Conservation (phyloP, 1,140 invertebrate genomes). For the Kradibia gibbosae region DNA sequence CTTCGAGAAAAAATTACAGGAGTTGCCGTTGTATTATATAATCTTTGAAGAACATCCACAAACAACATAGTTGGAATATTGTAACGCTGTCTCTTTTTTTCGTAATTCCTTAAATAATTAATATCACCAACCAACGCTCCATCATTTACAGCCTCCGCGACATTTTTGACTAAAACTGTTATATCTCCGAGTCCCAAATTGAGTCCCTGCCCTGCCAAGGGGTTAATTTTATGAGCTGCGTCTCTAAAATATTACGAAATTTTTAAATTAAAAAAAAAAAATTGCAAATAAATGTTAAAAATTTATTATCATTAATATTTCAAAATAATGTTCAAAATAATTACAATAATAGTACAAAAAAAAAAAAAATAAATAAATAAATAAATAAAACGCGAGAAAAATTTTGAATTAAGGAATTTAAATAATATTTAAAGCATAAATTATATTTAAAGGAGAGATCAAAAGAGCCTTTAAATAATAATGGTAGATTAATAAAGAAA, state of each 20-base stretch:
- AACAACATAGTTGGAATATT: constrained; percentile 91
- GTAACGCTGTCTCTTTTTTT: constrained; percentile 86
- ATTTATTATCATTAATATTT: no score
- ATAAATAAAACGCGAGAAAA: no score
- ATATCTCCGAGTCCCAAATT: constrained; percentile 98
- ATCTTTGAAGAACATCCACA: constrained; percentile 88
- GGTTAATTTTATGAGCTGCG: constrained; percentile 96
- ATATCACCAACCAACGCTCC: constrained; percentile 79
- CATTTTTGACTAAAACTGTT: constrained; percentile 77
- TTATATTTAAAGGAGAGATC: no score
- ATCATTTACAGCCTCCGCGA: constrained; percentile 80
- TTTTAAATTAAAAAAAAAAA: no score
- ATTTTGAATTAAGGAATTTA: no score
- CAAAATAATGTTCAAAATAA: no score
- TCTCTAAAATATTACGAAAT: constrained; percentile 77
- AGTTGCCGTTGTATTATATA: constrained; percentile 85
- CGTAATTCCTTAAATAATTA: constrained; percentile 86
- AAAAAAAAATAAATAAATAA: no score
- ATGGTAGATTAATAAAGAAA: no score
- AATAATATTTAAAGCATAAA: no score
- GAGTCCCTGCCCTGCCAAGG: constrained; percentile 96
- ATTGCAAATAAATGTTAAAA: no score
- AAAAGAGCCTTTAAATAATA: no score
- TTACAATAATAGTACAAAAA: no score
- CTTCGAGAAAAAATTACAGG: constrained; percentile 88